A percentile compares a stretch with the other conserved stretches of the same genome.
Conservation (phyloP, 64 coral and sea anemone species). For the Cladopsammia gracilis region DNA sequence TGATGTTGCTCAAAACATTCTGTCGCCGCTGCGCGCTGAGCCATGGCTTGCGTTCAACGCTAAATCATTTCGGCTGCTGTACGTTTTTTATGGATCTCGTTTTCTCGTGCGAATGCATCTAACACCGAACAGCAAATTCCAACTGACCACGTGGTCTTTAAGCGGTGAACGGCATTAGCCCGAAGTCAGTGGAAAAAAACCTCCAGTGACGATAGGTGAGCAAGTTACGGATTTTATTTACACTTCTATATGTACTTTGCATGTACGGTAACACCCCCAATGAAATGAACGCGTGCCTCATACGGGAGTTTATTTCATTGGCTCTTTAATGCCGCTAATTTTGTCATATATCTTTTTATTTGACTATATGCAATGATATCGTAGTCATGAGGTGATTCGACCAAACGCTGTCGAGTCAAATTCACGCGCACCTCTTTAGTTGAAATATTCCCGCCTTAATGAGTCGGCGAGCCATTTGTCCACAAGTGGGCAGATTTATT, state of each 20-base stretch:
- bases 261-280: slow-evolving; percentile 9
- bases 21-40: slow-evolving; percentile 20
- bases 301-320: not conserved
- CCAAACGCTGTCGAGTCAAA: not conserved
- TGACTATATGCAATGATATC: not conserved
- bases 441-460: slow-evolving; percentile 52
- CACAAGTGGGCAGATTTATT: slow-evolving; percentile 2
- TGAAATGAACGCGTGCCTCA: slow-evolving; percentile 5
- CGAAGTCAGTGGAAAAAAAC: not conserved
- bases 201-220: slow-evolving; percentile 31
- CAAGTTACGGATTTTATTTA: not conserved
- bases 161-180: not conserved
- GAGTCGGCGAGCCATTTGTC: slow-evolving; percentile 15
- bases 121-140: not conserved
- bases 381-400: not conserved
- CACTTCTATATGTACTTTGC: slow-evolving; percentile 2
- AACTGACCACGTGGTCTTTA: slow-evolving; percentile 35
- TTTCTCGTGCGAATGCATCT: not conserved
- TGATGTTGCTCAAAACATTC: slow-evolving; percentile 48
- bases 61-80: not conserved
- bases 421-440: not conserved
- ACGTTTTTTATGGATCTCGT: not conserved
- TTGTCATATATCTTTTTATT: not conserved
- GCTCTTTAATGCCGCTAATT: not conserved
- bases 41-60: slow-evolving; percentile 18